These are phyloP conservation scores for Ennomos fuscantarius DNA, from an alignment of 2,888 invertebrate species.

Conservation along the genomic window DNA sequence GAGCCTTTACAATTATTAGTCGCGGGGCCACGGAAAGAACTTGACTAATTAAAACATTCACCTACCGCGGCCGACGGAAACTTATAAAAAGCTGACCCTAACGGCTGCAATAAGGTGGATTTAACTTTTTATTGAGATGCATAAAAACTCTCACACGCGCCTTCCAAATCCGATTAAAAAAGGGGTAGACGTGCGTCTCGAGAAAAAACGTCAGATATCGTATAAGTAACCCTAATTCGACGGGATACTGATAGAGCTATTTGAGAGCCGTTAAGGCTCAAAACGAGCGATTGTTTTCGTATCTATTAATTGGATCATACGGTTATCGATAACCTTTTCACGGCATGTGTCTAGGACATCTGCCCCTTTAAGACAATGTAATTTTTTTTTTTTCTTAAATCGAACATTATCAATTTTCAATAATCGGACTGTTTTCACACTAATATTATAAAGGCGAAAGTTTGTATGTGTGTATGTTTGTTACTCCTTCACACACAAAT, in stretches of 20 bases:
- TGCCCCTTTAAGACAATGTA: constrained; percentile 55
- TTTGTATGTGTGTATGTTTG: too few relatives aligned
- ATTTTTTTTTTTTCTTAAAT: background rate
- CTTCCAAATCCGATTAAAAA: constrained; percentile 80
- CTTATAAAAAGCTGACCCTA: constrained; percentile 71
- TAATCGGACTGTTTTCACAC: too few relatives aligned
- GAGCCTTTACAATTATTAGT: constrained; percentile 64
- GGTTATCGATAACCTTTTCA: constrained; percentile 80
- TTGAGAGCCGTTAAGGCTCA: constrained; percentile 70
- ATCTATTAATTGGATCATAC: constrained; percentile 84
- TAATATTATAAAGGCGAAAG: too few relatives aligned
- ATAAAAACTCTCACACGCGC: constrained; percentile 80
- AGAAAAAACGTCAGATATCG: constrained; percentile 65
- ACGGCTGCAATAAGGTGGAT: constrained; percentile 81
- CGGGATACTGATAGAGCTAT: constrained; percentile 81
- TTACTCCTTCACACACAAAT: too few relatives aligned
- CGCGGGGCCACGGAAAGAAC: constrained; percentile 49
- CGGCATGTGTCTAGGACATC: constrained; percentile 76
- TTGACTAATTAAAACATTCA: constrained; percentile 80
- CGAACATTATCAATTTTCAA: too few relatives aligned
- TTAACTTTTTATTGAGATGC: constrained; percentile 68
- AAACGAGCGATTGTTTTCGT: constrained; percentile 77
- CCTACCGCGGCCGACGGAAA: constrained; percentile 70
- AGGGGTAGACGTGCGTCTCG: constrained; percentile 76
- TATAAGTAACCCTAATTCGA: constrained; percentile 75